A percentile compares a stretch with the other conserved stretches of the same genome.
Evolutionary conservation across 2,888 invertebrate genomes (phyloP).

Genomic region (Parnassius orleans): DNA sequence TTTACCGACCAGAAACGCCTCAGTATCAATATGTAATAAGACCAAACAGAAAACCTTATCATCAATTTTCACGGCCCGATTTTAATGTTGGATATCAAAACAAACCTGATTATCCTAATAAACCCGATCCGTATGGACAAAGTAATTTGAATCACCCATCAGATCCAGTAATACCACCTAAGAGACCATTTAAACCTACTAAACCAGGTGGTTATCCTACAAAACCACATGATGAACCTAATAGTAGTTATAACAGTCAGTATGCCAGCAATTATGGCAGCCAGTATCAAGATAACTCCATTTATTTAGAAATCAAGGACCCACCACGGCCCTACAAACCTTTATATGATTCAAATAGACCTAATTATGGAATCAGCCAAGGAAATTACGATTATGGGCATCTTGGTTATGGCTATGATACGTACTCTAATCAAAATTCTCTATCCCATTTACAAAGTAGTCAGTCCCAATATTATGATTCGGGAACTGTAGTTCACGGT

Average conservation of each 20-base stretch:
- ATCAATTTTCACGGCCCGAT: slow-evolving; percentile 29
- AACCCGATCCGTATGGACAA: slow-evolving; percentile 39
- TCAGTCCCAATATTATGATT: slow-evolving; percentile 37
- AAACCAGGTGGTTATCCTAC: slow-evolving; percentile 32
- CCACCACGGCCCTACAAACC: slow-evolving; percentile 61
- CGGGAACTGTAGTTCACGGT: slow-evolving; percentile 13
- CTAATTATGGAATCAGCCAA: slow-evolving; percentile 40
- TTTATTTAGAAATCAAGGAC: slow-evolving; percentile 65
- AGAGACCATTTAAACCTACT: slow-evolving; percentile 45
- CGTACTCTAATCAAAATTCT: slow-evolving; percentile 47
- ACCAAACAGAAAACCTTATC: slow-evolving; percentile 59
- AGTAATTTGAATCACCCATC: slow-evolving; percentile 14
- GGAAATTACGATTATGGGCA: slow-evolving; percentile 40
- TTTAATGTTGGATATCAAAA: slow-evolving; percentile 39
- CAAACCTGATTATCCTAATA: slow-evolving; percentile 36
- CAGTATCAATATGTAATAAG: slow-evolving; percentile 60
- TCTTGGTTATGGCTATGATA: slow-evolving; percentile 47
- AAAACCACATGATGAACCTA: slow-evolving; percentile 45
- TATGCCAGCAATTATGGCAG: slow-evolving; percentile 59
- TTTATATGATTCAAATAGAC: slow-evolving; percentile 47
- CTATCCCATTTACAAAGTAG: slow-evolving; percentile 44
- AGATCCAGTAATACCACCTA: slow-evolving; percentile 38
- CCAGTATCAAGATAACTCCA: slow-evolving; percentile 54
- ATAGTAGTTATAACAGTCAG: slow-evolving; percentile 53
- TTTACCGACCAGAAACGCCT: slow-evolving; percentile 51